Evolutionary conservation across 2,797 vertebrate genomes (phyloP).

Genomic region (Melanogrammus aeglefinus): DNA sequence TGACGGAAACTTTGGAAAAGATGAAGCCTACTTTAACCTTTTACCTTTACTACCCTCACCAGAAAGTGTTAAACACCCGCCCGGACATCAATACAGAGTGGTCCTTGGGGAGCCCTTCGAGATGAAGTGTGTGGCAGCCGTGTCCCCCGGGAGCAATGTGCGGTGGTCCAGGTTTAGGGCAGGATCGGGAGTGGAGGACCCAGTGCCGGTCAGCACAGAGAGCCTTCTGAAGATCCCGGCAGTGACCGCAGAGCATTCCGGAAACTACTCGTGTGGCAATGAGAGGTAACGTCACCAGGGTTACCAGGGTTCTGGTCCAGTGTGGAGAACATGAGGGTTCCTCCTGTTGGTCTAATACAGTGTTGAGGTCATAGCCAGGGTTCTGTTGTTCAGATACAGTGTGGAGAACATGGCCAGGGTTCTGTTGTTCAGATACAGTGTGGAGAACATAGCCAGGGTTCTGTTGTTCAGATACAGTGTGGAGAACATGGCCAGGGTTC

Average conservation of each 20-base stretch:
- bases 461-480: background rate
- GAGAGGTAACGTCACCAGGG: no score
- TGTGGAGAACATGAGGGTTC: no score
- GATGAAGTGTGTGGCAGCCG: conserved; percentile 38
- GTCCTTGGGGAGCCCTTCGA: conserved; percentile 57
- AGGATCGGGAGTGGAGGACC: conserved; percentile 2
- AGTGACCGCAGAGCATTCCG: conserved; percentile 46
- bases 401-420: background rate
- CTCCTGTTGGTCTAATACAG: background rate
- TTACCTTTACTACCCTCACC: background rate
- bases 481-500: no score
- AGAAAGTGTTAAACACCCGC: background rate
- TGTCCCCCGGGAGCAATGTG: background rate
- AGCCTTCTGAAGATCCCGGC: conserved; percentile 22
- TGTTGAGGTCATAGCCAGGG: background rate
- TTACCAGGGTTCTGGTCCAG: no score
- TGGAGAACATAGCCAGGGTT: background rate
- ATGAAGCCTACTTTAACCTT: background rate
- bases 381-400: background rate
- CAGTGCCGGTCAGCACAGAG: conserved; percentile 4
- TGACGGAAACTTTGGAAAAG: background rate
- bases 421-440: background rate
- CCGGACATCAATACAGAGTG: conserved; percentile 41
- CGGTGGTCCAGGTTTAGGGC: conserved; percentile 25
- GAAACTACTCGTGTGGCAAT: conserved; percentile 44